A percentile compares a stretch with the other conserved stretches of the same genome.
These are phyloP conservation scores for Trichonephila inaurata DNA, from an alignment of 1,140 invertebrate species.

Conservation along the genomic window DNA sequence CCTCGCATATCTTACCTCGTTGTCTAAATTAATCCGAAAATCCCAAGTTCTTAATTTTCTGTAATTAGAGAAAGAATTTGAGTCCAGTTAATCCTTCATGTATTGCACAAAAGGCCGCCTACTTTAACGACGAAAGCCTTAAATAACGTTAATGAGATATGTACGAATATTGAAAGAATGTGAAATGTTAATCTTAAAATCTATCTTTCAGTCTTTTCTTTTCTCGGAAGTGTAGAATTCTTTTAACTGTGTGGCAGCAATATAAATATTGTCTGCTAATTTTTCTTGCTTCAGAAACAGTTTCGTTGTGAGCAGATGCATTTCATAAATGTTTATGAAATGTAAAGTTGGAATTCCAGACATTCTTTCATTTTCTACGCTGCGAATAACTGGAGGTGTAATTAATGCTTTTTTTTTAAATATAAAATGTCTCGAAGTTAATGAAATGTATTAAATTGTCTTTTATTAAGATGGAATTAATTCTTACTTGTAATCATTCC, in stretches of 20 bases:
- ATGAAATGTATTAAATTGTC: no score
- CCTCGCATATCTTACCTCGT: not conserved
- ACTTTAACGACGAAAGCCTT: not conserved
- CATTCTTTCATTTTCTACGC: no score
- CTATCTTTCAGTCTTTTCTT: not conserved
- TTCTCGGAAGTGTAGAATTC: not conserved
- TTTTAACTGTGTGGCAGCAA: not conserved
- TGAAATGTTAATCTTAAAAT: not conserved
- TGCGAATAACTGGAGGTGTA: no score
- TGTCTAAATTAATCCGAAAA: constrained; percentile 15
- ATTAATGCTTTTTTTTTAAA: no score
- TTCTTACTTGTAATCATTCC: no score
- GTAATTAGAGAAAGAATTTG: constrained; percentile 41
- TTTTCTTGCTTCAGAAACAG: not conserved
- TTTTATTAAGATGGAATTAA: no score
- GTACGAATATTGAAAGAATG: not conserved
- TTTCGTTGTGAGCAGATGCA: no score
- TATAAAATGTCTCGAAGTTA: no score
- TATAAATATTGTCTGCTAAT: not conserved
- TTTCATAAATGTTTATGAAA: no score
- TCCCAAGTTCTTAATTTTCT: constrained; percentile 44
- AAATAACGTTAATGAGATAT: not conserved
- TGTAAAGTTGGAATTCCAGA: no score
- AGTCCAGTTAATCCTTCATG: not conserved
- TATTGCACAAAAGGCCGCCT: no score